A percentile compares a stretch with the other conserved stretches of the same genome.
Evolutionary conservation across 2,113 vertebrate species (phyloP).

Genomic region (Oriolus oriolus): DNA sequence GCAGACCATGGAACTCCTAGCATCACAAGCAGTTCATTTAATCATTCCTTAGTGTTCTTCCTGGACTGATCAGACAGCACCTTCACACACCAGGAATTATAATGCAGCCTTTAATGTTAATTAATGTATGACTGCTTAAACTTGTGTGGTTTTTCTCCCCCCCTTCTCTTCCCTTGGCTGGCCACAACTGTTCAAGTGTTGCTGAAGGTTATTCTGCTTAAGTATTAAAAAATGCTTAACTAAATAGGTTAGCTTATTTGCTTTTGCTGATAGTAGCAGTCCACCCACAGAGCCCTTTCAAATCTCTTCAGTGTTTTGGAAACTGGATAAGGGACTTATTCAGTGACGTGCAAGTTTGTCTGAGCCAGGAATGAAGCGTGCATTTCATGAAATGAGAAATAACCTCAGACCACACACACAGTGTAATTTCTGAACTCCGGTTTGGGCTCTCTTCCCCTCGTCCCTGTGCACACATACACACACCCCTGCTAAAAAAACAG

Average conservation of each 20-base stretch:
- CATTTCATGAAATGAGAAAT: conserved; percentile 70
- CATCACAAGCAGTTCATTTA: background rate
- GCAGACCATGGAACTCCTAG: background rate
- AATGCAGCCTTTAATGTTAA: background rate
- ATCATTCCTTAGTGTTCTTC: background rate
- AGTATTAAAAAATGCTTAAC: conserved; percentile 66
- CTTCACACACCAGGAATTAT: background rate
- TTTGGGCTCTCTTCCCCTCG: background rate
- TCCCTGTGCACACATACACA: background rate
- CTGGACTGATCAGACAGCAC: background rate
- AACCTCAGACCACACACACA: conserved; percentile 78
- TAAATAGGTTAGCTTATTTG: conserved; percentile 68
- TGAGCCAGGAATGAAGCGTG: conserved; percentile 69
- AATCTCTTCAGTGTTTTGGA: conserved; percentile 67
- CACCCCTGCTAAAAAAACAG: conserved; percentile 35
- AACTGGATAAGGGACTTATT: conserved; percentile 79
- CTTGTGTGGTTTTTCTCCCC: background rate
- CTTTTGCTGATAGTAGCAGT: conserved; percentile 75
- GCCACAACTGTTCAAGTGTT: conserved; percentile 12
- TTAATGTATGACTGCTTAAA: background rate
- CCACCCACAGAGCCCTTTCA: conserved; percentile 70
- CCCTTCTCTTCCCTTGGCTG: background rate
- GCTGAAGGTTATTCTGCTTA: conserved; percentile 56
- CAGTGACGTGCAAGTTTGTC: conserved; percentile 63
- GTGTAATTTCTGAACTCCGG: conserved; percentile 42